Base-by-base conservation (phyloP, 2,113 vertebrate species). In the Muntiacus muntjak region DNA sequence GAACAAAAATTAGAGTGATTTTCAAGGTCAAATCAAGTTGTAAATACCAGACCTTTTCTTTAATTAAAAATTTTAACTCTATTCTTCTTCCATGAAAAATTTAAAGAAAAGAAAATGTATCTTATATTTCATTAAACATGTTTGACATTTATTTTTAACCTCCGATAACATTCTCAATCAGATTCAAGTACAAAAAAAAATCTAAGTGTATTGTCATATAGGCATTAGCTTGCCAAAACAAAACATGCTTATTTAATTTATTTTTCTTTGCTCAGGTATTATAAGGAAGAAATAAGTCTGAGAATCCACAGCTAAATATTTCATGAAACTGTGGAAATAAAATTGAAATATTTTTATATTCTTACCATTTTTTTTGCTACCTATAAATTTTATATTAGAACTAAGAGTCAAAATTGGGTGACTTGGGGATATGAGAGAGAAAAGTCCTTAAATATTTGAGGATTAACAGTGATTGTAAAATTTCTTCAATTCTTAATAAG, bases 11-110 rank as follows among this genome's bases (percentile, higher is more conserved):
- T 30, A 57, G 7, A 78, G 15, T 84, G 67, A n/a, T 78, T 94
- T 83, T 89, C 76, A 94, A 95, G 85, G 47, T 94, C 78, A 91
- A 40, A 40, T 94, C 71, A 97, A 97, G 28, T 95, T 91, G 30
- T 82, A 67, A 94, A 83, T 92, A 81, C 5, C 67, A 30, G 45
- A 52, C 54, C 9, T 17, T 50, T 78, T 58, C 58, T 54, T 60
- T 67, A 67, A 87, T 85, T 76, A 55, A 95, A 64, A 30, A 13
- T 54, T 92, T 96, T 67, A 84, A 74, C 45, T 92, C n/a, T 26
- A 30, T 96, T 96, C 40, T 57, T 30, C 76, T 95, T 58, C 6
- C 71, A n/a, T 81, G 64, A 93, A 89, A 79, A 95, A 95, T 98
- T 87, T 36, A 16, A 5, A 0, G 81, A 40, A 28, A 96, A 7